phyloP scores from a whole-genome alignment of 1,140 invertebrate genomes.

The Oedothorax gibbosus region DNA sequence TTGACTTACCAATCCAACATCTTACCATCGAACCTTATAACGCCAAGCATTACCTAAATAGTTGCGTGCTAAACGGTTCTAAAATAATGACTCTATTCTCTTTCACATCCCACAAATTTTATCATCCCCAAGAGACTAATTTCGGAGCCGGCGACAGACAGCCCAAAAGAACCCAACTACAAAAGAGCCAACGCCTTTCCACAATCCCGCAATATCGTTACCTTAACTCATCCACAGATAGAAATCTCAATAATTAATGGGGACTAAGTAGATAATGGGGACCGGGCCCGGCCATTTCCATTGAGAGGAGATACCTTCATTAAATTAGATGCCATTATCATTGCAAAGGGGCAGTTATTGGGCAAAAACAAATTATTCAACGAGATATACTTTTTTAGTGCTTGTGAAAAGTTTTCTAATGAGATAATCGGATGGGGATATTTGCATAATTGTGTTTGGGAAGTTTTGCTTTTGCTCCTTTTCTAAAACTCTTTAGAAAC shows the following conservation, averaged over 20 bases:
- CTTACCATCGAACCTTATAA: too few relatives aligned
- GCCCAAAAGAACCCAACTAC: not conserved
- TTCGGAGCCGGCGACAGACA: conserved; percentile 1
- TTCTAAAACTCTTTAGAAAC: conserved; percentile 33
- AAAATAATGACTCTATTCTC: too few relatives aligned
- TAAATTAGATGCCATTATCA: conserved; percentile 35
- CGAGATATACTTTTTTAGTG: conserved; percentile 5
- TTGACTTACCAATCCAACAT: too few relatives aligned
- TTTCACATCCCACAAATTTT: not conserved
- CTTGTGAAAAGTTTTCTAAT: conserved; percentile 24
- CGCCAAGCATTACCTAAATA: too few relatives aligned
- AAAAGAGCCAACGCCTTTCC: conserved; percentile 5
- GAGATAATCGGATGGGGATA: conserved; percentile 15
- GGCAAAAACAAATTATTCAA: conserved; percentile 36
- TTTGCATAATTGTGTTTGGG: conserved; percentile 26
- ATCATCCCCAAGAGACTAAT: conserved; percentile 25
- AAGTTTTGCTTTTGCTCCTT: conserved; percentile 2
- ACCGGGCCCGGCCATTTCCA: not conserved
- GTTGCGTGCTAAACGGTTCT: too few relatives aligned
- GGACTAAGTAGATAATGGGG: conserved; percentile 26
- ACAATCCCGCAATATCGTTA: conserved; percentile 1
- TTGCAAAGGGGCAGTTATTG: not conserved
- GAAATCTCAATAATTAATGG: conserved; percentile 35
- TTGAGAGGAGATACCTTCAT: conserved; percentile 5
- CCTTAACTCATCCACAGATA: conserved; percentile 18